A percentile compares a stretch with the other conserved stretches of the same genome.
phyloP scores from a whole-genome alignment of 2,797 vertebrate species.

The Austrolebias charrua region DNA sequence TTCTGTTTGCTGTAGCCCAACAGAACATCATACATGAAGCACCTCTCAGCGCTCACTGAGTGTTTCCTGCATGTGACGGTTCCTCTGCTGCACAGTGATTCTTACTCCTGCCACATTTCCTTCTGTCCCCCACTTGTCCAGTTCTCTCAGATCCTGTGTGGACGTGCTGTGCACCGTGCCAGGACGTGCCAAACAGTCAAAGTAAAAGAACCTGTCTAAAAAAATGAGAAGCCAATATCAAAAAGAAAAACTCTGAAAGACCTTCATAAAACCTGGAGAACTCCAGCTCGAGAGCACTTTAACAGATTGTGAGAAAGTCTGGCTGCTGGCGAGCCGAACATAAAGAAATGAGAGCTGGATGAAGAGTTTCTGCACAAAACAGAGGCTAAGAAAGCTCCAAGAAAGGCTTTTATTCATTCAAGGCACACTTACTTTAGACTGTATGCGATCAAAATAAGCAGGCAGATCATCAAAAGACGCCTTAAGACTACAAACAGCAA shows the following conservation, averaged over 20 bases:
- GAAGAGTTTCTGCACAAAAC: background rate
- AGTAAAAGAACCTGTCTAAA: background rate
- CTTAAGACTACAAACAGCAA: too few species aligned
- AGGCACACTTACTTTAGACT: background rate
- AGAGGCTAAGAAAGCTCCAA: background rate
- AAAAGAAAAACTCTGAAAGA: constrained; percentile 1
- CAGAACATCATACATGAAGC: too few species aligned
- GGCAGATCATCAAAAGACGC: too few species aligned
- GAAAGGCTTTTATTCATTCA: background rate
- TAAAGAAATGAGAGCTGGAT: background rate
- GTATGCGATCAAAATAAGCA: background rate
- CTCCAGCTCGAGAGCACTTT: constrained; percentile 5
- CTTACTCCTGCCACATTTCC: background rate
- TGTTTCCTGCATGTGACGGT: background rate
- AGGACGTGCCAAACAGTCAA: background rate
- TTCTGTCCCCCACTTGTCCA: constrained; percentile 2
- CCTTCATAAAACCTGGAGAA: constrained; percentile 10
- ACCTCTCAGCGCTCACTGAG: too few species aligned
- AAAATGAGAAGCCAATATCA: background rate
- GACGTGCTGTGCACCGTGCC: background rate
- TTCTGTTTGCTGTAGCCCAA: too few species aligned
- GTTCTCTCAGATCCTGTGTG: background rate
- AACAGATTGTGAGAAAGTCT: background rate
- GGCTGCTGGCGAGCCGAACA: background rate
- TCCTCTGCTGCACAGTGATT: background rate